Percentiles rank a stretch among this genome's conserved stretches.
These are phyloP conservation scores for Caenorhabditis uteleia DNA, from an alignment of 2,888 invertebrate species.

Conservation along the genomic window DNA sequence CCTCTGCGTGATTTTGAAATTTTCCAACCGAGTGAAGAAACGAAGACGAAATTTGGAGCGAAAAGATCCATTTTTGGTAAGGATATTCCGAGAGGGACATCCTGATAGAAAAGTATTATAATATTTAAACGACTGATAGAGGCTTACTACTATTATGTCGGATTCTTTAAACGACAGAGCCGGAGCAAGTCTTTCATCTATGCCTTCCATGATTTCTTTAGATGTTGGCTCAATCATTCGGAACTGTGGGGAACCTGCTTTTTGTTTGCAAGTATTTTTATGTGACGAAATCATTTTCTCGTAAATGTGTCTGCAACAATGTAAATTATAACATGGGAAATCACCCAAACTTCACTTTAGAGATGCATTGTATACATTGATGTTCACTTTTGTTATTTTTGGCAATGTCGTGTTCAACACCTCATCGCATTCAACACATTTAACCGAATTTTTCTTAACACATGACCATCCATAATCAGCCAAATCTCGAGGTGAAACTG, in stretches of 20 bases:
- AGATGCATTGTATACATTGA: slow-evolving; percentile 33
- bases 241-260: slow-evolving; percentile 26
- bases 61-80: slow-evolving; percentile 18
- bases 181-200: slow-evolving; percentile 15
- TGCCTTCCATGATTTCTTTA: slow-evolving; percentile 29
- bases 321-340: neutral
- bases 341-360: slow-evolving; percentile 23
- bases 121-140: neutral
- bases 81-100: slow-evolving; percentile 15
- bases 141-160: slow-evolving; percentile 14
- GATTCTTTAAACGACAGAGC: slow-evolving; percentile 6
- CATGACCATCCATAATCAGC: slow-evolving; percentile 44
- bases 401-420: slow-evolving; percentile 32
- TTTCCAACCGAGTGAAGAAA: slow-evolving; percentile 29
- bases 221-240: slow-evolving; percentile 16
- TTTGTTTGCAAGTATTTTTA: slow-evolving; percentile 26
- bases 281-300: slow-evolving; percentile 31
- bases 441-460: slow-evolving; percentile 24
- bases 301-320: slow-evolving; percentile 25
- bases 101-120: slow-evolving; percentile 8
- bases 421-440: slow-evolving; percentile 36
- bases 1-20: slow-evolving; percentile 20
- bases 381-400: slow-evolving; percentile 25
- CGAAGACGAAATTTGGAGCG: slow-evolving; percentile 13
- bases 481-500: slow-evolving; percentile 41